Conservation (phyloP, 1,140 invertebrate species). For the Nebria ingens region DNA sequence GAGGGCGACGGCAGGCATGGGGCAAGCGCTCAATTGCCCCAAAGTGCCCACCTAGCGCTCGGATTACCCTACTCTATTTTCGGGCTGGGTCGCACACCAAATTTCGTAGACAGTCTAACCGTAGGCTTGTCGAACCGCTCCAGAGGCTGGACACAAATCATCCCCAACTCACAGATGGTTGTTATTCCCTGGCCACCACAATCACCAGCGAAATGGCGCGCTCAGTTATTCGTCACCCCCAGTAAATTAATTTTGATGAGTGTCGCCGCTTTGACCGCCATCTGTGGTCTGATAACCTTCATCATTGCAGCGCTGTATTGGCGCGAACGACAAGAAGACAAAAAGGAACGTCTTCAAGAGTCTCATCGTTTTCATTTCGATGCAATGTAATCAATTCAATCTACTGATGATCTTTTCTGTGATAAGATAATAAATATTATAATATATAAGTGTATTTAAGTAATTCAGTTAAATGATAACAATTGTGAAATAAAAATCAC, state of each 20-base stretch:
- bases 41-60: constrained; percentile 84
- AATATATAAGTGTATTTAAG: no score
- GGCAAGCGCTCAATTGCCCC: constrained; percentile 77
- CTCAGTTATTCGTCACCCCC: constrained; percentile 91
- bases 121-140: constrained; percentile 65
- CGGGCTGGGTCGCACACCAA: constrained; percentile 90
- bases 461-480: no score
- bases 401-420: no score
- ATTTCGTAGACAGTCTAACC: constrained; percentile 87
- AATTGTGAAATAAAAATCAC: no score
- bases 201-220: constrained; percentile 75
- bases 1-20: constrained; percentile 64
- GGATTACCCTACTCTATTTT: constrained; percentile 92
- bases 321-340: constrained; percentile 87
- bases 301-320: constrained; percentile 85
- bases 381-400: no score
- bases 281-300: constrained; percentile 73
- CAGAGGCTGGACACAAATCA: constrained; percentile 81
- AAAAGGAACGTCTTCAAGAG: constrained; percentile 78
- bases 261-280: constrained; percentile 76
- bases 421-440: no score
- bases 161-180: constrained; percentile 95
- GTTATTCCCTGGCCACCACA: constrained; percentile 80
- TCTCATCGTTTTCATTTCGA: constrained; percentile 81
- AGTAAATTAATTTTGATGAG: constrained; percentile 89